Percentiles rank a stretch among this genome's conserved stretches.
Conservation (phyloP, 2,888 invertebrate genomes). For the Octodonta nipae region DNA sequence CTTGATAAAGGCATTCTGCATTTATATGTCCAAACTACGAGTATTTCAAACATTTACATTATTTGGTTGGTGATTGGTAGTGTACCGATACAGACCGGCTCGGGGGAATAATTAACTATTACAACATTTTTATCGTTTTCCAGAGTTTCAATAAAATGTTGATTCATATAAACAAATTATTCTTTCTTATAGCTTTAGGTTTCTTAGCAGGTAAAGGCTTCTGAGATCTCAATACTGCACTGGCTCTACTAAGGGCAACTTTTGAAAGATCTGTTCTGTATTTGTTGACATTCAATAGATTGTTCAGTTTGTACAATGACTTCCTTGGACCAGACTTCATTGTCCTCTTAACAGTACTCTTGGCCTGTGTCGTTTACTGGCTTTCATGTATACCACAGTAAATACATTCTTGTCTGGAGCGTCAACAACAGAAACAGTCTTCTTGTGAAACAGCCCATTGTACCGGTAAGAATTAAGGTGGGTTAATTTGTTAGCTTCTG, state of each 20-base stretch:
- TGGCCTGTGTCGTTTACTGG: conserved; percentile 60
- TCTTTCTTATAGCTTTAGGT: conserved; percentile 67
- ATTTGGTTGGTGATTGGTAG: no score
- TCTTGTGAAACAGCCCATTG: conserved; percentile 86
- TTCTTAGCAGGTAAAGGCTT: conserved; percentile 74
- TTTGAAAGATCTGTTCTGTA: conserved; percentile 82
- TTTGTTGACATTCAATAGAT: conserved; percentile 61
- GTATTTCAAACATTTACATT: no score
- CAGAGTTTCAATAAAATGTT: no score
- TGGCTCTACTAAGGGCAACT: conserved; percentile 81
- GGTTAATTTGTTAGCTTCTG: conserved; percentile 84
- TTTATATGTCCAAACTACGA: no score
- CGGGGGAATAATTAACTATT: no score
- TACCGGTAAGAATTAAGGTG: conserved; percentile 86
- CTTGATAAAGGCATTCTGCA: no score
- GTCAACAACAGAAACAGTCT: conserved; percentile 75
- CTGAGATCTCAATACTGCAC: conserved; percentile 84
- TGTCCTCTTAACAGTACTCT: conserved; percentile 58
- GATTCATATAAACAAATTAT: no score
- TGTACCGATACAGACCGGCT: no score
- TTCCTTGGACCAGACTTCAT: conserved; percentile 82
- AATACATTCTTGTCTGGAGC: conserved; percentile 89
- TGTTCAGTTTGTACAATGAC: conserved; percentile 73
- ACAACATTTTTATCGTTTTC: no score
- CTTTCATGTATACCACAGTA: conserved; percentile 76